phyloP scores from a whole-genome alignment of 2,797 vertebrate species.

The Lemur catta region DNA sequence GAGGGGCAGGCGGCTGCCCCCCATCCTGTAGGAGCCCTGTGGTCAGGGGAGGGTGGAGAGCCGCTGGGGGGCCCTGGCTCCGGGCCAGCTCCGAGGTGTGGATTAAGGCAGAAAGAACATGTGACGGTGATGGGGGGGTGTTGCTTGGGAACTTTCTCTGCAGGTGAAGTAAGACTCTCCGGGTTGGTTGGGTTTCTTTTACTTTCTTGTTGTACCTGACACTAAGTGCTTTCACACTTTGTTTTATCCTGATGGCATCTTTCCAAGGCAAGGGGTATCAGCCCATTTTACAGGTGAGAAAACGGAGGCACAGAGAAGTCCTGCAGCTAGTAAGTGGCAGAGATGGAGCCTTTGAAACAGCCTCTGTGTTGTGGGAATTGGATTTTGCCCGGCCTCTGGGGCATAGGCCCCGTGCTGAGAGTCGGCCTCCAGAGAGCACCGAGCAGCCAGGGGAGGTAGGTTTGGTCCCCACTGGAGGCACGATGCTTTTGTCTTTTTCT shows the following conservation, averaged over 20 bases:
- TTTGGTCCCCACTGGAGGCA: rapidly evolving
- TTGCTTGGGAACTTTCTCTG: neutral
- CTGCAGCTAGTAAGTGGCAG: neutral
- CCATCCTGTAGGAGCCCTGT: neutral
- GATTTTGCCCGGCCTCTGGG: neutral
- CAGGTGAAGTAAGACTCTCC: neutral
- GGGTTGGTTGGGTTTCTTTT: too few relatives aligned
- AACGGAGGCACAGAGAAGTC: neutral
- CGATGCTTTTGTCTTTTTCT: rapidly evolving
- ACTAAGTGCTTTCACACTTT: neutral
- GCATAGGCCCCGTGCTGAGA: rapidly evolving
- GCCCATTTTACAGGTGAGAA: neutral
- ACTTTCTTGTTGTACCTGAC: too few relatives aligned
- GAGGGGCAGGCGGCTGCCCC: neutral
- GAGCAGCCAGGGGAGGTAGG: neutral
- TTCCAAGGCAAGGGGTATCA: neutral
- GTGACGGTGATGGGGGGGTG: neutral
- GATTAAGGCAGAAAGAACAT: neutral
- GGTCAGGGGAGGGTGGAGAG: too few relatives aligned
- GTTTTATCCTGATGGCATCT: neutral
- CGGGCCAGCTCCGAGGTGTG: neutral
- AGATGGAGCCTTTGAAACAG: neutral
- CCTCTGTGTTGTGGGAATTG: rapidly evolving
- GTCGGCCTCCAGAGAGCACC: neutral
- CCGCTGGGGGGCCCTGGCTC: neutral